These are phyloP conservation scores for Aulostomus chinensis DNA, from an alignment of 2,797 vertebrate genomes.

Conservation along the genomic window DNA sequence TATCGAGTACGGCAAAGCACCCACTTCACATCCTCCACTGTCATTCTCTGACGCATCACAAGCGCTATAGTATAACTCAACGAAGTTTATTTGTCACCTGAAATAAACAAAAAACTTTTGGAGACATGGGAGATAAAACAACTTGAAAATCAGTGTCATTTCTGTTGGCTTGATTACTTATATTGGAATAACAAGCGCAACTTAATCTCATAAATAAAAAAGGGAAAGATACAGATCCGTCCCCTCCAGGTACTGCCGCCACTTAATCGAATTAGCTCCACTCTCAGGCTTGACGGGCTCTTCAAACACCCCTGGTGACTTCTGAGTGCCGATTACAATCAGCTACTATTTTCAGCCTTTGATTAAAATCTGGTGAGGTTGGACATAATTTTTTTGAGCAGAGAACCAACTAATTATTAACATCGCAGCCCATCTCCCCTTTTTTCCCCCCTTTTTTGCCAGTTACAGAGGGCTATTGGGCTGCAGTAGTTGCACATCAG, in stretches of 20 bases:
- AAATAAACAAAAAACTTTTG: conserved; percentile 64
- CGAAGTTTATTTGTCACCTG: conserved; percentile 67
- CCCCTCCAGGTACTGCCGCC: conserved; percentile 81
- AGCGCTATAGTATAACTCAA: conserved; percentile 14
- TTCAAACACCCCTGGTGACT: conserved; percentile 85
- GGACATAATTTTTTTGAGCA: conserved; percentile 71
- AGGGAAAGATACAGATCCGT: conserved; percentile 77
- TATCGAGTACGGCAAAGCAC: conserved; percentile 4
- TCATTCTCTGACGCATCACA: conserved; percentile 11
- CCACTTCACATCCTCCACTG: conserved; percentile 30
- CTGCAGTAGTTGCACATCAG: conserved; percentile 67
- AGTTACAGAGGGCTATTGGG: conserved; percentile 62
- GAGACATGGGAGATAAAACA: conserved; percentile 58
- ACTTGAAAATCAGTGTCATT: conserved; percentile 76
- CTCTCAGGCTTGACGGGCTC: conserved; percentile 79
- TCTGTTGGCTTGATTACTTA: conserved; percentile 79
- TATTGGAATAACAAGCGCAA: conserved; percentile 80
- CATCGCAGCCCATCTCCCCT: conserved; percentile 55
- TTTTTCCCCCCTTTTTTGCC: conserved; percentile 30
- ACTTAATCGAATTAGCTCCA: conserved; percentile 85
- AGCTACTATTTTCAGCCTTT: conserved; percentile 83
- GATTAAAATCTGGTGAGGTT: conserved; percentile 83
- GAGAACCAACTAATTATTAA: conserved; percentile 82
- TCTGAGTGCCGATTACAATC: conserved; percentile 85
- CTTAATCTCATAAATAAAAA: conserved; percentile 84